Evolutionary conservation across 2,797 vertebrate species (phyloP), one percentile per base, ranked within the genome.

Genomic region (Leucoraja ocellata): DNA sequence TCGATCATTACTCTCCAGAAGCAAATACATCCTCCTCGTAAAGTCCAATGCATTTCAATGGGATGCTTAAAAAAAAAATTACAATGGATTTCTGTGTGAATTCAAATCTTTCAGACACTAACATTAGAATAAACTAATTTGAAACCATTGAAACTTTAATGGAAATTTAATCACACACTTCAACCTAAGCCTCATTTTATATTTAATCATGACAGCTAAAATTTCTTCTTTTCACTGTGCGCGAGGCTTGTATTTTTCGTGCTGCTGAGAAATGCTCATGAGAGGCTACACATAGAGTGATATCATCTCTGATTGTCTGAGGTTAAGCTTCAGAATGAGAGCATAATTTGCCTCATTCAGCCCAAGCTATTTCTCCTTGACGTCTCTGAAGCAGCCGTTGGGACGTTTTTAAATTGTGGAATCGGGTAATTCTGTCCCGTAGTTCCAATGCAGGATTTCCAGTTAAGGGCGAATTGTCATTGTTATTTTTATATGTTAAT

Each of bases 241-340:
- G 61, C 61, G 65, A 65, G 28, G 80, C 80, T 81, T 81, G 23
- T 81, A 54, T 84, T 86, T 28, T 32, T 88, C 84, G 65, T 88
- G 14, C 6, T 36, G 84, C 32, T 32, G 14, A 88, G n/a, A 65
- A 18, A 63, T 65, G 13, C n/a, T 61, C 25, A 61, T 81, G 18
- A 54, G 11, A 16, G 25, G 58, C n/a, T 36, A 3, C 10, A 54
- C 18, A 1, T 1, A 23, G 46, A 88, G n/a, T 16, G 16, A 88
- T 88, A n/a, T 16, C 61, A 86, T 25, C 84, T 21, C 65, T 74
- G 5, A 65, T 36, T 21, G 28, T 32, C 16, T 16, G 61, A n/a
- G 13, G 65, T 32, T 88, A n/a, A 65, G 13, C 28, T 32, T 86
- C 63, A 16, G 84, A 88, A 88, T 6, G 28, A 18, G 28, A 65